Evolutionary conservation across 35 echinoderm and acorn worm genomes (phyloP).

Genomic region (Lytechinus pictus): DNA sequence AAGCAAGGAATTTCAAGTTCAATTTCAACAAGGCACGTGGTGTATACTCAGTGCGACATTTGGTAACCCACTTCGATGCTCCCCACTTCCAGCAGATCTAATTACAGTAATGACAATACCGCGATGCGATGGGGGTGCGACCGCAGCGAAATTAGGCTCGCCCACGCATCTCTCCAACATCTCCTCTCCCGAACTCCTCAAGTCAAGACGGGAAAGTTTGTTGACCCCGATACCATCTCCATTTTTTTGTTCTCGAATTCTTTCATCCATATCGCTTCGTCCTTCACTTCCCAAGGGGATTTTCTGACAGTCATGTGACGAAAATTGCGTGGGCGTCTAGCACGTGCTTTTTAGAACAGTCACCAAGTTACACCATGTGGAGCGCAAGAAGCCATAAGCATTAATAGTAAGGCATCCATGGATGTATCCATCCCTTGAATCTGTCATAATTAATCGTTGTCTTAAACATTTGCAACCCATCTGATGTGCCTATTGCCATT

Average conservation of each 20-base stretch:
- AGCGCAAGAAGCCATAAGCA: background rate
- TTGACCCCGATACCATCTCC: background rate
- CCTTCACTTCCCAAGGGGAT: slow-evolving; percentile 20
- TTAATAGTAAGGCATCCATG: background rate
- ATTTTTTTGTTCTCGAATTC: background rate
- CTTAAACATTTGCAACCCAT: background rate
- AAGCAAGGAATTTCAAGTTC: background rate
- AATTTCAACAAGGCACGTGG: slow-evolving; percentile 13
- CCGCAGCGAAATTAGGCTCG: slow-evolving; percentile 22
- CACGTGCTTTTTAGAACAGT: slow-evolving; percentile 30
- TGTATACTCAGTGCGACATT: background rate
- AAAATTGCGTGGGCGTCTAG: slow-evolving; percentile 33
- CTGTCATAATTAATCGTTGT: too few species aligned
- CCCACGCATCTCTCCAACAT: background rate
- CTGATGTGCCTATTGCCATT: background rate
- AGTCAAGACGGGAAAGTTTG: slow-evolving; percentile 28
- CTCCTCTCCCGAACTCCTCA: background rate
- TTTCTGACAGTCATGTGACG: slow-evolving; percentile 42
- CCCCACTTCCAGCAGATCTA: slow-evolving; percentile 14
- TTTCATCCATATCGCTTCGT: background rate
- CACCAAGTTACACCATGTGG: background rate
- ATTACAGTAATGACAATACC: slow-evolving; percentile 39
- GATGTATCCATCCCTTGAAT: background rate
- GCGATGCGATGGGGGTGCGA: background rate
- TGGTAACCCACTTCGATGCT: slow-evolving; percentile 39